Conservation (phyloP, 1,140 invertebrate species). For the Chlorops oryzae region DNA sequence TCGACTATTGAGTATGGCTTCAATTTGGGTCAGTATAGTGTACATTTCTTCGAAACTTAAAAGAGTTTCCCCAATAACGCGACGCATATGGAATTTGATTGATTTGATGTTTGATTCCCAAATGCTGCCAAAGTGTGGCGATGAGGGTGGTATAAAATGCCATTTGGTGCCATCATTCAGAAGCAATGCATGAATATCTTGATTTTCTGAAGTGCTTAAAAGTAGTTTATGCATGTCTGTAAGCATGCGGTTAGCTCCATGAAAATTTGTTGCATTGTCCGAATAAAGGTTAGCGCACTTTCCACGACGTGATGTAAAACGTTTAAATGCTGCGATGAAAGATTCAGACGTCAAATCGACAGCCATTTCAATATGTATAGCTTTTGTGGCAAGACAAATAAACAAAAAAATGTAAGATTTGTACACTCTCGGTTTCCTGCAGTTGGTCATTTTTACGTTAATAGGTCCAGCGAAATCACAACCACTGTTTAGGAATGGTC, state of each 20-base stretch:
- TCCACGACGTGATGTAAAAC: constrained; percentile 40
- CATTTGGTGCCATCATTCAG: constrained; percentile 12
- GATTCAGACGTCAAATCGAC: constrained; percentile 14
- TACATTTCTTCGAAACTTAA: constrained; percentile 20
- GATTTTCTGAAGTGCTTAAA: background rate
- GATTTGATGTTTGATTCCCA: constrained; percentile 32
- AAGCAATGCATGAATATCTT: too few species aligned
- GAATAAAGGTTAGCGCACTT: constrained; percentile 23
- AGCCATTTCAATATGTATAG: constrained; percentile 30
- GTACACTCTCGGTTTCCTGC: constrained; percentile 7
- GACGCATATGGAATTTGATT: constrained; percentile 25
- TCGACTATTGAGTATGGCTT: constrained; percentile 30
- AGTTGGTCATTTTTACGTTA: constrained; percentile 8
- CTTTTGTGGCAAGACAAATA: constrained; percentile 22
- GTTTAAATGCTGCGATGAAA: constrained; percentile 34
- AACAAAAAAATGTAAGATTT: constrained; percentile 17
- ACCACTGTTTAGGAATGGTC: constrained; percentile 27
- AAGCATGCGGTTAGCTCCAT: constrained; percentile 11
- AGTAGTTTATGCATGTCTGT: background rate
- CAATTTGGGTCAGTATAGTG: constrained; percentile 17
- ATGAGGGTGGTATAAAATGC: constrained; percentile 23
- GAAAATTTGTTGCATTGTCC: constrained; percentile 36
- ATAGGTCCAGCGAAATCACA: constrained; percentile 43
- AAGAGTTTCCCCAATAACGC: constrained; percentile 16
- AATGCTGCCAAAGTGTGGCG: constrained; percentile 29